Conservation (phyloP, 2,113 vertebrate genomes). For the Ursus arctos region DNA sequence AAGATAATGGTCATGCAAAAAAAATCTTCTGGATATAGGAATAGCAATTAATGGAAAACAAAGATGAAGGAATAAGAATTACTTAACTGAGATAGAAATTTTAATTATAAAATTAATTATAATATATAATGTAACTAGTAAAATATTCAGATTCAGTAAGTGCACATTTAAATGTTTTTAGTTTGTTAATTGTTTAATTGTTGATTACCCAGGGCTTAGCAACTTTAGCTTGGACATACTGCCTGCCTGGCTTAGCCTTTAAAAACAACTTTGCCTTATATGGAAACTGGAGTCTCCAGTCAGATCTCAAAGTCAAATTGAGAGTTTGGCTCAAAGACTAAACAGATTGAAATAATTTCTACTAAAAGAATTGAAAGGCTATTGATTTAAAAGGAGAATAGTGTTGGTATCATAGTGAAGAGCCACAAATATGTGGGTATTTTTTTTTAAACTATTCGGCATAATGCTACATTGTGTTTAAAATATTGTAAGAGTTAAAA, state of each 20-base stretch:
- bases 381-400: slow-evolving; percentile 64
- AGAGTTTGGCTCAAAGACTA: slow-evolving; percentile 62
- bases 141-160: not conserved
- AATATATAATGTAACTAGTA: not conserved
- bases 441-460: slow-evolving; percentile 29
- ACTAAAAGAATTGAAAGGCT: slow-evolving; percentile 56
- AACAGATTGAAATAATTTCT: slow-evolving; percentile 74
- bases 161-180: not conserved
- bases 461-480: slow-evolving; percentile 5
- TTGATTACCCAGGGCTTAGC: not conserved
- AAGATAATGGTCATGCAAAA: not conserved
- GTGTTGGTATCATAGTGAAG: not conserved
- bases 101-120: not conserved
- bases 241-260: slow-evolving; percentile 39
- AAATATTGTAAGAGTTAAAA: slow-evolving; percentile 36
- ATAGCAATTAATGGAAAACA: slow-evolving; percentile 1
- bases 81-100: slow-evolving; percentile 25
- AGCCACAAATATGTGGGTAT: slow-evolving; percentile 42
- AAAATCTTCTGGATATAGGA: not conserved
- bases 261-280: slow-evolving; percentile 43
- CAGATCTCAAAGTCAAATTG: slow-evolving; percentile 64
- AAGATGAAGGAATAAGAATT: not conserved
- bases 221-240: slow-evolving; percentile 43
- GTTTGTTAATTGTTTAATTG: slow-evolving; percentile 39
- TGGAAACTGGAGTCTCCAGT: slow-evolving; percentile 30